phyloP scores from a whole-genome alignment of 2,797 vertebrate genomes.

The Enteromius trimaculatus region DNA sequence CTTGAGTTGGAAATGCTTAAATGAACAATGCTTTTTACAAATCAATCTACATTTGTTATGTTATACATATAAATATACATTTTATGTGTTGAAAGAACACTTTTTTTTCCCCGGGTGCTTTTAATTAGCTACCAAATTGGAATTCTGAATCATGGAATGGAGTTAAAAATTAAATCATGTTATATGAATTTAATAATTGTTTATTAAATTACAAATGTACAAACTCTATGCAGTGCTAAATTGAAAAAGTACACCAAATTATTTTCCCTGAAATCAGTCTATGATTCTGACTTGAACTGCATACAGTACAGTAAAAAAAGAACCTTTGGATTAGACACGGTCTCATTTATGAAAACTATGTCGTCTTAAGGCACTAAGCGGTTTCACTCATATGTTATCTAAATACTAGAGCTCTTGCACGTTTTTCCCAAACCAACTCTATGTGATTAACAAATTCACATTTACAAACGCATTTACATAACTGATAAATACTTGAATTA shows the following conservation, averaged over 20 bases:
- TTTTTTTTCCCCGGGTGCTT: background rate
- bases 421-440: background rate
- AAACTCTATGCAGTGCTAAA: background rate
- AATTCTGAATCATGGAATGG: background rate
- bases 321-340: background rate
- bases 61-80: background rate
- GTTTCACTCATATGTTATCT: background rate
- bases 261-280: background rate
- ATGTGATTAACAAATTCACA: background rate
- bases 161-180: background rate
- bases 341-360: background rate
- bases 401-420: background rate
- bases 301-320: background rate
- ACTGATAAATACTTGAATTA: background rate
- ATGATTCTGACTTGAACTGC: background rate
- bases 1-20: background rate
- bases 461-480: background rate
- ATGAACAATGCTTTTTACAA: background rate
- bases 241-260: background rate
- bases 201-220: background rate
- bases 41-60: background rate
- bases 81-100: background rate
- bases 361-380: constrained; percentile 15
- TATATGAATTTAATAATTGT: background rate
- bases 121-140: background rate